Evolutionary conservation across 2,888 invertebrate genomes (phyloP).

Genomic region (Calliopum simillimum): DNA sequence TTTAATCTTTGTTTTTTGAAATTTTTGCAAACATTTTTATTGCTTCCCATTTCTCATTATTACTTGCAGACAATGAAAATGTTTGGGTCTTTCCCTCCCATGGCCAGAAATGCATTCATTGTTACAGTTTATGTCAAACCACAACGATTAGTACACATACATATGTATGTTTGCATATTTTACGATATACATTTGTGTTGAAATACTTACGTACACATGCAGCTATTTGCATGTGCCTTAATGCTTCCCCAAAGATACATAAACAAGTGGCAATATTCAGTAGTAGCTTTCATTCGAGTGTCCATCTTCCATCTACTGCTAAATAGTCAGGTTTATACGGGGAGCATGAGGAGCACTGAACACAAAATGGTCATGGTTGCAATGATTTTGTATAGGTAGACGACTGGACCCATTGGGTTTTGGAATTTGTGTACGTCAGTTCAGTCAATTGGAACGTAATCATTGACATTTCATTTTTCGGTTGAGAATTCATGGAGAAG

Average conservation of each 20-base stretch:
- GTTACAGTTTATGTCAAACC: constrained; percentile 14
- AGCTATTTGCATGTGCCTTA: constrained; percentile 4
- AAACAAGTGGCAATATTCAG: constrained; percentile 16
- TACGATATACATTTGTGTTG: too few species aligned
- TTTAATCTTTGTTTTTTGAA: neutral
- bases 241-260: constrained; percentile 24
- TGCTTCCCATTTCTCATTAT: constrained; percentile 21
- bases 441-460: constrained; percentile 30
- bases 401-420: neutral
- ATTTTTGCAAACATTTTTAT: constrained; percentile 17
- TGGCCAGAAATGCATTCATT: constrained; percentile 11
- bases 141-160: constrained; percentile 12
- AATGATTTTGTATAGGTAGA: constrained; percentile 4
- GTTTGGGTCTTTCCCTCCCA: neutral
- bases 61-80: constrained; percentile 17
- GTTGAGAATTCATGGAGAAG: constrained; percentile 4
- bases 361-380: neutral
- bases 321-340: neutral
- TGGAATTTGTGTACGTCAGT: neutral
- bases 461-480: constrained; percentile 27
- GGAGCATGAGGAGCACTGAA: neutral
- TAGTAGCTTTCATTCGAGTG: neutral
- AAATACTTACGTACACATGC: neutral
- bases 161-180: neutral
- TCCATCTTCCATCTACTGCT: neutral